Base-by-base conservation (phyloP, 30 jellyfish, hydroid and myxozoan species). In the Aurelia aurita complex sp. Pacific region DNA sequence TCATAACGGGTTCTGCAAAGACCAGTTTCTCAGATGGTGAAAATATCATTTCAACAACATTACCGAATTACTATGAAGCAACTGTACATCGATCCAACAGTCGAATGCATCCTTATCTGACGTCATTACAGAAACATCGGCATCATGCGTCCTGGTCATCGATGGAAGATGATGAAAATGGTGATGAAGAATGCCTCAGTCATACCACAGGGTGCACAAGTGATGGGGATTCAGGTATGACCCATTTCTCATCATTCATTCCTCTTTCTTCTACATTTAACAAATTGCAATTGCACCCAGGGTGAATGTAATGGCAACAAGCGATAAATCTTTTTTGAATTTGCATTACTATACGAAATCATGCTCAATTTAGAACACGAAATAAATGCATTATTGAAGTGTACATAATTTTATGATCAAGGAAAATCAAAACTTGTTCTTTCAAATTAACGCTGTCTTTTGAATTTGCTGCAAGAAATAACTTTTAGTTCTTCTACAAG, bases 211-310 rank as follows among this genome's bases (percentile, higher is more conserved):
- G 89, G 10, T 86, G 97, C 65, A 70, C 88, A 12, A 89, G 97
- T 82, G 97, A 89, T 76, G 91, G 91, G 0, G 97, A 89, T 76
- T 89, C 97, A 65, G 97, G 97, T 89, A 89, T 35, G 61, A 1
- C 15, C 2, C 43, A 33, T 36, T 76, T 60, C 6, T 57, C 57
- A 46, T 46, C 15, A 46, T 5, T 46, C 15, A 46, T 46, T 46
- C 2, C 14, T 46, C 57, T 4, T 29, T 63, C 19, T 16, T 61
- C 6, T 12, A 12, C 72, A 63, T 7, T 33, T 13, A n/a, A 63
- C 72, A 63, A 29, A 63, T 18, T 3, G 35, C 72, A n/a, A 29
- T 40, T 23, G 29, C 29, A 23, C 29, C 29, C 29, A 23, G 29
- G 29, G 29, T 23, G 10, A 40, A 40, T 40, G 8, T 3, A 40